Evolutionary conservation across 1,140 invertebrate genomes (phyloP), one percentile per base, ranked within the genome.

Genomic region (Limonius californicus): DNA sequence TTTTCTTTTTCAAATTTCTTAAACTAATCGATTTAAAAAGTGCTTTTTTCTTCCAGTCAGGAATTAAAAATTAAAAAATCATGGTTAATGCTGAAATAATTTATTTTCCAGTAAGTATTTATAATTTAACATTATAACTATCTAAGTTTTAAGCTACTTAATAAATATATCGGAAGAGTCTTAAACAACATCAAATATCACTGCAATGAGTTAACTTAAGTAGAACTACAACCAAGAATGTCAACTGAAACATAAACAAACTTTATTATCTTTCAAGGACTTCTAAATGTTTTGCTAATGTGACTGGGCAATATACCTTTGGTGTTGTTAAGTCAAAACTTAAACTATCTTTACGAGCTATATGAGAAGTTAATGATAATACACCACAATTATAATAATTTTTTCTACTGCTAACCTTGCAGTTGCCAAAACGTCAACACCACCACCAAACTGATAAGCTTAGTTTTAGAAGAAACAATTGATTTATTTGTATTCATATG

Each of bases 41-140:
- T n/a, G n/a, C n/a, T n/a, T n/a, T n/a, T n/a, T n/a, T n/a, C n/a
- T n/a, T n/a, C n/a, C n/a, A n/a, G n/a, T n/a, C n/a, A n/a, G n/a
- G n/a, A n/a, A n/a, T n/a, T n/a, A n/a, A n/a, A n/a, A n/a, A n/a
- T n/a, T n/a, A n/a, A n/a, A n/a, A n/a, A n/a, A n/a, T n/a, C n/a
- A n/a, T n/a, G n/a, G n/a, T 32, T 39, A 82, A 70, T 77, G 72
- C 63, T 83, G 78, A 69, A 75, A 75, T 70, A 79, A 54, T 65
- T 68, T 68, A 68, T 68, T 68, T 18, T 65, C 62, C 79, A 11
- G 74, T 83, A 39, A 82, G 80, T 69, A 74, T 74, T 23, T 39
- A 79, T 83, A 18, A 80, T 82, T 70, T 82, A 83, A 63, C 71
- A 80, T 66, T 79, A 72, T 66, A 80, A 78, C 63, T 80, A 79